These are phyloP conservation scores for Elymnias hypermnestra DNA, from an alignment of 1,140 invertebrate species.

Conservation along the genomic window DNA sequence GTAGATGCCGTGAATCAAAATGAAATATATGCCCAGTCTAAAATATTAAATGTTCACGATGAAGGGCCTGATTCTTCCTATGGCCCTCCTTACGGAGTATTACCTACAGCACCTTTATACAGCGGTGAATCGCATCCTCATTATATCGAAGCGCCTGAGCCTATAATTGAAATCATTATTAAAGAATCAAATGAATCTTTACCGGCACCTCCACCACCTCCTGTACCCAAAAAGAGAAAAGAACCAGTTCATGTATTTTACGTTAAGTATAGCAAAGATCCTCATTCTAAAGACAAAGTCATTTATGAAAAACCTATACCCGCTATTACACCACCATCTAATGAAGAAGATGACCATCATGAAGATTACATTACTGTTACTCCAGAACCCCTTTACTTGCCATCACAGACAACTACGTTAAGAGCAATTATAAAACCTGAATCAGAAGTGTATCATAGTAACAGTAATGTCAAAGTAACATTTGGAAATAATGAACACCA, in stretches of 20 bases:
- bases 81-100: conserved; percentile 55
- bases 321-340: conserved; percentile 81
- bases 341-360: conserved; percentile 78
- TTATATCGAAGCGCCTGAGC: conserved; percentile 87
- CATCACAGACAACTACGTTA: conserved; percentile 84
- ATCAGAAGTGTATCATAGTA: conserved; percentile 86
- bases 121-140: conserved; percentile 74
- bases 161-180: conserved; percentile 94
- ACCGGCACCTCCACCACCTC: conserved; percentile 79
- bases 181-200: conserved; percentile 90
- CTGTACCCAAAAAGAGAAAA: conserved; percentile 80
- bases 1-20: conserved; percentile 70
- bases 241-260: conserved; percentile 93
- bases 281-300: conserved; percentile 82
- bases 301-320: conserved; percentile 87
- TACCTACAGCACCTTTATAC: conserved; percentile 72
- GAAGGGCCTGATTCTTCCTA: conserved; percentile 66
- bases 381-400: conserved; percentile 60
- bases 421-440: conserved; percentile 89
- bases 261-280: conserved; percentile 90
- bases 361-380: conserved; percentile 66
- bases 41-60: conserved; percentile 77
- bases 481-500: conserved; percentile 81
- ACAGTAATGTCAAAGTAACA: conserved; percentile 84
- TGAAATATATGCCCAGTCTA: conserved; percentile 72